phyloP scores from a whole-genome alignment of 2,888 invertebrate genomes.

The Byasa hedistus region DNA sequence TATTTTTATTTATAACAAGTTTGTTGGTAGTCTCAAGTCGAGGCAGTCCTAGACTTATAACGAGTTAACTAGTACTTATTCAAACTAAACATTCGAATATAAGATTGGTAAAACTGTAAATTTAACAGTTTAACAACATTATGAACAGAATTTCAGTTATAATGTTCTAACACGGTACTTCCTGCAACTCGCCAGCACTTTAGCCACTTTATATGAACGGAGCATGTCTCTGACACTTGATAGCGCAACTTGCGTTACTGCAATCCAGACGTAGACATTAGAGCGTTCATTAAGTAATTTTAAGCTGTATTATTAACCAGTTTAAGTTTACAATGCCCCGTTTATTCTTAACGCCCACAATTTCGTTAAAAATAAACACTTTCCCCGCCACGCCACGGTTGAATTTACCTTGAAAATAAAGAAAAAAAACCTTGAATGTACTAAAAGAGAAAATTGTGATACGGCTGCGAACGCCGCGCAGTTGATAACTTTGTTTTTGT shows the following conservation, averaged over 20 bases:
- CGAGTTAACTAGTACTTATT: not conserved
- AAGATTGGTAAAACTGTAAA: not conserved
- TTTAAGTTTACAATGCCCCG: slow-evolving; percentile 38
- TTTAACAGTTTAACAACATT: slow-evolving; percentile 37
- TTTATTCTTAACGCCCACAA: slow-evolving; percentile 30
- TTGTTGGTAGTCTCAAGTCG: no score
- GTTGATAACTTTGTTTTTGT: slow-evolving; percentile 62
- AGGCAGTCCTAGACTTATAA: not conserved
- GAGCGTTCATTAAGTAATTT: slow-evolving; percentile 41
- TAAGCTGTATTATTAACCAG: slow-evolving; percentile 37
- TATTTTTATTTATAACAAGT: no score
- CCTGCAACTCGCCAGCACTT: slow-evolving; percentile 56
- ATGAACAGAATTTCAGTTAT: slow-evolving; percentile 45
- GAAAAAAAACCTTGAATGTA: slow-evolving; percentile 39
- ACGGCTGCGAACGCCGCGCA: slow-evolving; percentile 46
- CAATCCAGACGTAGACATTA: slow-evolving; percentile 36
- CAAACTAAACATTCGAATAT: not conserved
- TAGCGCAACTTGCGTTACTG: slow-evolving; percentile 62
- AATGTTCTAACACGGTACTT: slow-evolving; percentile 54
- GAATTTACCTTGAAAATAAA: slow-evolving; percentile 47
- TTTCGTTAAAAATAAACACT: slow-evolving; percentile 50
- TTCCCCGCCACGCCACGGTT: slow-evolving; percentile 45
- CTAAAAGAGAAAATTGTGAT: slow-evolving; percentile 47
- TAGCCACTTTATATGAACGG: slow-evolving; percentile 64
- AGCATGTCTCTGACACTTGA: slow-evolving; percentile 64